A percentile compares a stretch with the other conserved stretches of the same genome.
phyloP scores from a whole-genome alignment of 2,888 invertebrate species.

The Melanotus villosus region DNA sequence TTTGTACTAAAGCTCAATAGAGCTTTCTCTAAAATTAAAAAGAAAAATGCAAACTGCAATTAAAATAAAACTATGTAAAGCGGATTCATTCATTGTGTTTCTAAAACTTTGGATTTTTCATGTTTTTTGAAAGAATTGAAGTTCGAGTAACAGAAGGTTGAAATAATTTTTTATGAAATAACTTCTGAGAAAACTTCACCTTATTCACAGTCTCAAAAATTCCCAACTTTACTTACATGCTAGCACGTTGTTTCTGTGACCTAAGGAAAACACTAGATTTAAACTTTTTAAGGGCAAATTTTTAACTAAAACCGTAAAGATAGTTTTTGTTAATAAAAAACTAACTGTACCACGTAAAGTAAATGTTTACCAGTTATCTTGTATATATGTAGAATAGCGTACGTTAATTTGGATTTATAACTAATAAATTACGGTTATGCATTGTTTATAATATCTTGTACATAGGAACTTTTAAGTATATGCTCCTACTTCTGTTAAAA shows the following conservation, averaged over 20 bases:
- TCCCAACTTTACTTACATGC: too few relatives aligned
- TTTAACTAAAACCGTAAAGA: neutral
- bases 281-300: neutral
- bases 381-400: conserved; percentile 28
- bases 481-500: conserved; percentile 30
- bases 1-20: too few relatives aligned
- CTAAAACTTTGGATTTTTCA: too few relatives aligned
- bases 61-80: too few relatives aligned
- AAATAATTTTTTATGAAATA: too few relatives aligned
- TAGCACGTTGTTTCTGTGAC: neutral
- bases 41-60: too few relatives aligned
- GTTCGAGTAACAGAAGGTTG: too few relatives aligned
- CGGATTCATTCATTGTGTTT: too few relatives aligned
- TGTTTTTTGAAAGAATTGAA: too few relatives aligned
- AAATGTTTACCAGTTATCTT: conserved; percentile 10
- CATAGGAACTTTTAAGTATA: conserved; percentile 31
- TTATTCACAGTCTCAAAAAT: too few relatives aligned
- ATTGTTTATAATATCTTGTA: conserved; percentile 27
- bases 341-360: conserved; percentile 1
- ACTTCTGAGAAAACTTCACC: too few relatives aligned
- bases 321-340: conserved; percentile 11
- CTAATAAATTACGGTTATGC: conserved; percentile 8
- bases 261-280: neutral
- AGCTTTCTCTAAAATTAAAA: too few relatives aligned
- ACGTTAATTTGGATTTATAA: conserved; percentile 15